phyloP scores from a whole-genome alignment of 2,113 vertebrate species.

The Pagrus major region DNA sequence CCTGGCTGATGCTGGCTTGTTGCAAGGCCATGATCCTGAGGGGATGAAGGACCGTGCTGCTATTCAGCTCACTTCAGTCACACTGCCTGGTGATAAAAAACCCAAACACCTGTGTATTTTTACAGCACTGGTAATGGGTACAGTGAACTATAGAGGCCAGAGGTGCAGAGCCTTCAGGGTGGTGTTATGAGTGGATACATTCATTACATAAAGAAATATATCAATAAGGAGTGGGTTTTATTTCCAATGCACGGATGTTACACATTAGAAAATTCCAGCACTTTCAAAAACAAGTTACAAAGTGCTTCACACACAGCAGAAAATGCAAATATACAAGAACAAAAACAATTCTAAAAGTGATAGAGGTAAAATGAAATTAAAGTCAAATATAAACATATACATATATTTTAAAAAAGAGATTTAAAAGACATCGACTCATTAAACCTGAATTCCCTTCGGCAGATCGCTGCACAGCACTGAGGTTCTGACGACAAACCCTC shows the following conservation, averaged over 20 bases:
- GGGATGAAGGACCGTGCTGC: constrained; percentile 42
- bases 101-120: constrained; percentile 56
- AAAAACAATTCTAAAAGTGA: too few species aligned
- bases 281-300: neutral
- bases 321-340: neutral
- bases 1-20: constrained; percentile 46
- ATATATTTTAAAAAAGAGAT: neutral
- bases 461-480: neutral
- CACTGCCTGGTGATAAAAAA: constrained; percentile 41
- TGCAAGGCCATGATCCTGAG: constrained; percentile 62
- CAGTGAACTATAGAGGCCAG: neutral
- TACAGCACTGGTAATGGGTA: neutral
- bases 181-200: neutral
- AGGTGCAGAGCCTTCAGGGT: neutral
- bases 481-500: constrained; percentile 4
- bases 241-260: neutral
- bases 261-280: neutral
- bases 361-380: neutral
- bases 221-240: neutral
- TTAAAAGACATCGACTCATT: neutral
- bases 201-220: neutral
- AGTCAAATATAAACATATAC: neutral
- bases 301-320: neutral
- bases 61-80: constrained; percentile 21
- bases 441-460: neutral